Conservation (phyloP, 2,888 invertebrate genomes). For the Dryococelus australis region DNA sequence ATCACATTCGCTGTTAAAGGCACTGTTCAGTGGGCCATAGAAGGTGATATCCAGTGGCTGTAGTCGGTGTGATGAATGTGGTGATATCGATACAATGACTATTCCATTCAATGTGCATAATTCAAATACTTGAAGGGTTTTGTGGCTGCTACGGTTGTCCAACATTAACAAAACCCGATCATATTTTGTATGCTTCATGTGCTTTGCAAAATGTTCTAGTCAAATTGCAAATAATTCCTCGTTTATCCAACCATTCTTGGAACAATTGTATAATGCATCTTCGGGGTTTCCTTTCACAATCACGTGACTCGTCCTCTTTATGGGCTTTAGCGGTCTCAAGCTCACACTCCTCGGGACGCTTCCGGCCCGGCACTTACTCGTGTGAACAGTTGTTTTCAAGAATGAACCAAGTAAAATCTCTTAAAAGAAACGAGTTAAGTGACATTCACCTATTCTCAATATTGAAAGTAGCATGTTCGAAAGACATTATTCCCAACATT, state of each 20-base stretch:
- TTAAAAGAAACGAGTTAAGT: too few relatives aligned
- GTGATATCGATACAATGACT: constrained; percentile 40
- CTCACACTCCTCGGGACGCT: too few relatives aligned
- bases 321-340: too few relatives aligned
- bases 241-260: constrained; percentile 48
- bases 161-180: constrained; percentile 37
- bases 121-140: constrained; percentile 25
- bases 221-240: constrained; percentile 34
- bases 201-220: constrained; percentile 36
- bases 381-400: too few relatives aligned
- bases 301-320: constrained; percentile 51
- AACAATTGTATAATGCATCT: constrained; percentile 53
- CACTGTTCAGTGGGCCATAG: constrained; percentile 39
- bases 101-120: constrained; percentile 36
- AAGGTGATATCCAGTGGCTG: constrained; percentile 42
- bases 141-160: constrained; percentile 40
- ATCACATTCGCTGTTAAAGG: constrained; percentile 32
- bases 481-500: too few relatives aligned
- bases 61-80: constrained; percentile 39
- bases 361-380: too few relatives aligned
- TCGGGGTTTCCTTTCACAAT: constrained; percentile 57
- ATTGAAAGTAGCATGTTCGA: too few relatives aligned
- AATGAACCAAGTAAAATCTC: too few relatives aligned
- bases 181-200: neutral
- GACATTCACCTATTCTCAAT: too few relatives aligned